Evolutionary conservation across 2,113 vertebrate genomes (phyloP), one percentile per base, ranked within the genome.

Genomic region (Natator depressus): DNA sequence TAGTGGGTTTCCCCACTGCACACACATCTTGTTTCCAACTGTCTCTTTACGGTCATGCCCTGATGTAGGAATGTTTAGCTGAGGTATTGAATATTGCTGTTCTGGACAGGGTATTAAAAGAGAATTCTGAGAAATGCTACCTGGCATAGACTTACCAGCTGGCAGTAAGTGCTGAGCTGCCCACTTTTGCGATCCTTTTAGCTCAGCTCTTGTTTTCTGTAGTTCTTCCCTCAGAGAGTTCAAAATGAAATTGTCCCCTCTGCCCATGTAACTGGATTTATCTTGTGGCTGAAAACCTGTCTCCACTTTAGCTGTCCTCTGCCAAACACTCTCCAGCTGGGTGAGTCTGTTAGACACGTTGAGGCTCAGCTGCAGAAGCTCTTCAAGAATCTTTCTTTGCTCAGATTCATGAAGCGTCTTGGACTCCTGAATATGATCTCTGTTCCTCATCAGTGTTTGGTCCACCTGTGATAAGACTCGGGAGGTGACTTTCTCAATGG

Each of bases 261-360:
- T 87, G 89, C 31, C 85, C 62, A 10, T 57, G 78, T 85, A 90
- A 2, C 46, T 38, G 38, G 53, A 2, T 6, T 51, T 83, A 1
- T 87, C 97, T 92, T 93, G 94, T 49, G 89, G 84, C 85, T 88
- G 97, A 76, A 95, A 54, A 11, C 93, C 95, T 0, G 93, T 96
- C 6, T 97, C 98, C 1, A 24, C 35, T 87, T 96, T 94, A 0
- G 19, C 79, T 57, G 53, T 89, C 80, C 24, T 85, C 50, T 89
- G 84, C 96, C 98, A 98, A 47, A 94, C 84, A 22, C 85, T 97
- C 97, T 99, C 99, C 91, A 99, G 95, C 85, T 91, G 97, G 50
- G 96, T 31, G 0, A 99, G 98, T 82, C 98, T 95, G 72, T 47
- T 85, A 4, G 98, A 95, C 91, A 99, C 95, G 1, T 97, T 97